These are phyloP conservation scores for Heliconius erato DNA, from an alignment of 2,888 invertebrate species.

Conservation along the genomic window DNA sequence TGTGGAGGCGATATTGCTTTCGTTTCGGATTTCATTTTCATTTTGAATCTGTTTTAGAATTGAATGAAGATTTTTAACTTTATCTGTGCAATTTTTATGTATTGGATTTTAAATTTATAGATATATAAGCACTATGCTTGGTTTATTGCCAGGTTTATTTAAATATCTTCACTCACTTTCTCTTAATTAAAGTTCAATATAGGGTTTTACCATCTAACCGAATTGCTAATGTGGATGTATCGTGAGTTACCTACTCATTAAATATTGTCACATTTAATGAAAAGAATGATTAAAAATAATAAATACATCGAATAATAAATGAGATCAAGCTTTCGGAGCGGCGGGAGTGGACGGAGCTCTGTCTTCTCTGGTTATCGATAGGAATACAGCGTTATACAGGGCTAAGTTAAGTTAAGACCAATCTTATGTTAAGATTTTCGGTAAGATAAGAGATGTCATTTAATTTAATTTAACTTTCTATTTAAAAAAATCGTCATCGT, in stretches of 20 bases:
- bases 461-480: too few relatives aligned
- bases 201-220: not conserved
- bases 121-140: not conserved
- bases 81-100: not conserved
- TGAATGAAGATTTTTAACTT: conserved; percentile 37
- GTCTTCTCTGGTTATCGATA: too few relatives aligned
- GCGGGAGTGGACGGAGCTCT: too few relatives aligned
- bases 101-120: not conserved
- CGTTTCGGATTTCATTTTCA: conserved; percentile 49
- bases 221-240: not conserved
- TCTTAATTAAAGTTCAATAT: too few relatives aligned
- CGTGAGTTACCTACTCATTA: too few relatives aligned
- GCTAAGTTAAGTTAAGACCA: too few relatives aligned
- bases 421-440: too few relatives aligned
- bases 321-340: too few relatives aligned
- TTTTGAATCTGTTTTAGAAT: conserved; percentile 45
- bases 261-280: too few relatives aligned
- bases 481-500: too few relatives aligned
- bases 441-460: too few relatives aligned
- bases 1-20: conserved; percentile 49
- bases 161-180: not conserved
- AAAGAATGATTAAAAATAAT: not conserved
- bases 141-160: not conserved
- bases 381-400: too few relatives aligned
- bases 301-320: not conserved